Percentiles rank a stretch among this genome's conserved stretches.
These are phyloP conservation scores for Pteria penguin DNA, from an alignment of 2,888 invertebrate species.

Conservation along the genomic window DNA sequence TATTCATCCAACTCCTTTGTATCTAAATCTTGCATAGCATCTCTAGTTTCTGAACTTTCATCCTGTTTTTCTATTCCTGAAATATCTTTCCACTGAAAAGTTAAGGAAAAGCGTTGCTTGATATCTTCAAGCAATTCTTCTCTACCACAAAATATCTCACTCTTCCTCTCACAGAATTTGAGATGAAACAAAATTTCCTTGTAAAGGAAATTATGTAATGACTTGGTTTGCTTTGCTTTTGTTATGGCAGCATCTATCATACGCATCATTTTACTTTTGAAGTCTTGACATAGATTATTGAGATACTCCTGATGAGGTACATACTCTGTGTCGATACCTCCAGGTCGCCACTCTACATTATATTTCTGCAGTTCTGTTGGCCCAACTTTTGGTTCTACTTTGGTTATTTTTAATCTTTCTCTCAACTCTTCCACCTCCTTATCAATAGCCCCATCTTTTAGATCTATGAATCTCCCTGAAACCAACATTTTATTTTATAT, in stretches of 20 bases:
- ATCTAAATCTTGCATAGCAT: not conserved
- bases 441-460: conserved; percentile 56
- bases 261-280: conserved; percentile 53
- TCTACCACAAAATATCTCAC: conserved; percentile 62
- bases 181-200: conserved; percentile 66
- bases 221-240: conserved; percentile 2
- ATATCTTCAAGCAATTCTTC: conserved; percentile 51
- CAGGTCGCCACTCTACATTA: conserved; percentile 56
- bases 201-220: conserved; percentile 48
- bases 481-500: not conserved
- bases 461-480: conserved; percentile 64
- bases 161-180: conserved; percentile 50
- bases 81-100: conserved; percentile 16
- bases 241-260: conserved; percentile 56
- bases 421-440: conserved; percentile 59
- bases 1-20: conserved; percentile 12
- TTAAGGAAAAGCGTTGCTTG: conserved; percentile 23
- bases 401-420: conserved; percentile 52
- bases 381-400: conserved; percentile 50
- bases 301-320: conserved; percentile 61
- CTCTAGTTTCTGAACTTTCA: conserved; percentile 12
- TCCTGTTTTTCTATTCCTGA: not conserved
- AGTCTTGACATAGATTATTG: conserved; percentile 54
- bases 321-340: conserved; percentile 46
- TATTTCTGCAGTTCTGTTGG: conserved; percentile 50